Evolutionary conservation across 2,888 invertebrate species (phyloP).

Genomic region (Arrhopalites spinosus): DNA sequence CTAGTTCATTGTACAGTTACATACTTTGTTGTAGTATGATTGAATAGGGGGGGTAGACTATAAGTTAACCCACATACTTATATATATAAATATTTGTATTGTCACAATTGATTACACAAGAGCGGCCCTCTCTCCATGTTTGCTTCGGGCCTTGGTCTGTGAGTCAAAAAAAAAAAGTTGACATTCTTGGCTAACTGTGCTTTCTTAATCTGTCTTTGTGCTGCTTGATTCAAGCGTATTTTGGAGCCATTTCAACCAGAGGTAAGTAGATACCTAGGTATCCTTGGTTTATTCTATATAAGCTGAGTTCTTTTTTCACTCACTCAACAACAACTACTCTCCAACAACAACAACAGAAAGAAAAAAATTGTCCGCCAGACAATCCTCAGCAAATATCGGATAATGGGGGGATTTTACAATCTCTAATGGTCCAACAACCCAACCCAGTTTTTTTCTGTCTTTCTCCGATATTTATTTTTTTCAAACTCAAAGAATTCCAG

Average conservation of each 20-base stretch:
- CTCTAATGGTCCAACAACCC: conserved; percentile 11
- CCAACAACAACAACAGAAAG: conserved; percentile 8
- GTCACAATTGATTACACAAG: not conserved
- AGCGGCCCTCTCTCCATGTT: conserved; percentile 3
- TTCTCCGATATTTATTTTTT: not conserved
- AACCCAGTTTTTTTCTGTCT: not conserved
- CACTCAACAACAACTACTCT: conserved; percentile 15
- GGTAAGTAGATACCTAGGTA: conserved; percentile 67
- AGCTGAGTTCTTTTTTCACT: conserved; percentile 61
- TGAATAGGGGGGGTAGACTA: too few relatives aligned
- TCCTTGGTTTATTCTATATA: too few relatives aligned
- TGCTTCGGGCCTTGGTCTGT: conserved; percentile 27
- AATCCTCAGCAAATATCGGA: conserved; percentile 17
- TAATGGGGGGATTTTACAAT: conserved; percentile 19
- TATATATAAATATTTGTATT: not conserved
- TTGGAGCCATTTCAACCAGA: conserved; percentile 99
- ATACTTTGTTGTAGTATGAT: too few relatives aligned
- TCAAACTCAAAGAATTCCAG: conserved; percentile 25
- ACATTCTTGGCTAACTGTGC: conserved; percentile 53
- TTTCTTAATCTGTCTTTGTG: conserved; percentile 63
- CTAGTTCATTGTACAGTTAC: too few relatives aligned
- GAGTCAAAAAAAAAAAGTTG: conserved; percentile 24
- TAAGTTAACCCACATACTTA: too few relatives aligned
- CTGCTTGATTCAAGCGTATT: conserved; percentile 86
- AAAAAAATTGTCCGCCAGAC: conserved; percentile 23